Base-by-base conservation (phyloP, 92 coral and sea anemone genomes). In the Porites cylindrica region DNA sequence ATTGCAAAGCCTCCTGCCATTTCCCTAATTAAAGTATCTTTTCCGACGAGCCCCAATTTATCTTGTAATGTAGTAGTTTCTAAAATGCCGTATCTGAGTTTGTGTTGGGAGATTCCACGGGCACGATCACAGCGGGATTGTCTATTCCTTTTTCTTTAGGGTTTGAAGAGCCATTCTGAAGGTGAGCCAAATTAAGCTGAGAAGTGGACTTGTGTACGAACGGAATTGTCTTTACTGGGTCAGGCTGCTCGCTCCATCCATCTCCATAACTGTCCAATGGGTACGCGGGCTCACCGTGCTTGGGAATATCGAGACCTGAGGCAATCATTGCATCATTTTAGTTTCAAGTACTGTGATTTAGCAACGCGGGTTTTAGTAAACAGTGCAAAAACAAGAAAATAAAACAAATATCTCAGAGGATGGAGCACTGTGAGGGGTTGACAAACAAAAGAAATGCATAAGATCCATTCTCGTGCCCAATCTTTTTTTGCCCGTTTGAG, bases 211-310 rank as follows among this genome's bases (percentile, higher is more conserved):
- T 78, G 72, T 10, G 72, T 1, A 10, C 13, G 65, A 20, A 80
- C 43, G 85, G 85, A 6, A 80, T 23, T n/a, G 2, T 21, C 23
- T 13, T 51, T 24, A 50, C 6, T n/a, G 78, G 12, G 16, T 62
- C 70, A 54, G 78, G 7, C 23, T n/a, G 52, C 6, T 68, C 2
- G 50, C 53, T 43, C 98, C 98, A 96, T 8, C 98, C 98, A 64
- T 96, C 89, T 52, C 98, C 98, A 53, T 96, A 96, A 89, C 98
- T 96, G 63, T 91, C 90, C 70, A 77, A 67, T 29, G 98, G 98
- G 66, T 96, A 96, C 0, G 98, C 98, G 26, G 98, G 98, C 84
- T 96, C 98, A 54, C 98, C 98, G 19, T 96, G 98, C 88, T 94
- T 96, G 17, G 97, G 96, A 29, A 96, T 93, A 60, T 96, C 98